Conservation (phyloP, 2,888 invertebrate genomes). For the Oscheius sp. region DNA sequence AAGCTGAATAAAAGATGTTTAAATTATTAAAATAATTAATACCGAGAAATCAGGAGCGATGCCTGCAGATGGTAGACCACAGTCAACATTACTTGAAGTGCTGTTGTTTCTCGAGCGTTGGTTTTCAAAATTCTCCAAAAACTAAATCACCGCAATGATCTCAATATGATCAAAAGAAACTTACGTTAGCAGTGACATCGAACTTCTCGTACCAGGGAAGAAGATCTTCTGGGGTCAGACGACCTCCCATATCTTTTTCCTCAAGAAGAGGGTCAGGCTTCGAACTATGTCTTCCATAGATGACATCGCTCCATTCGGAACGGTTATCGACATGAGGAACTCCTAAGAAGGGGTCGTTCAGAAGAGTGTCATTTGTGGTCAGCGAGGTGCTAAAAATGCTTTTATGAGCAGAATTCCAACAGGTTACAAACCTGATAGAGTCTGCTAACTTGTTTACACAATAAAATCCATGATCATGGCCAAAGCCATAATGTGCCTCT, state of each 20-base stretch:
- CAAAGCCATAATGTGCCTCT: background rate
- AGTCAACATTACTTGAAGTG: background rate
- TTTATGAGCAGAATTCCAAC: background rate
- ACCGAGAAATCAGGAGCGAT: conserved; percentile 11
- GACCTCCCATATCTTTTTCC: conserved; percentile 18
- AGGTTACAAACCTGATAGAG: background rate
- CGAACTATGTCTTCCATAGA: background rate
- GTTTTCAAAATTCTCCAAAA: conserved; percentile 4
- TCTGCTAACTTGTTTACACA: conserved; percentile 22
- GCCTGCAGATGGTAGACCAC: background rate
- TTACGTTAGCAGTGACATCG: conserved; percentile 15
- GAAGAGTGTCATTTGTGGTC: background rate
- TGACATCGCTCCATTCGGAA: conserved; percentile 12
- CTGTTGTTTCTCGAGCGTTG: conserved; percentile 8
- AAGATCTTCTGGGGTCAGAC: conserved; percentile 16
- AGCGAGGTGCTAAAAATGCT: background rate
- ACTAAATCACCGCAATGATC: background rate
- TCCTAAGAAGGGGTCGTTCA: conserved; percentile 24
- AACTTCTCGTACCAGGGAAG: conserved; percentile 27
- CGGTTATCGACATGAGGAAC: conserved; percentile 9
- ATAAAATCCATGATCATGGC: conserved; percentile 31
- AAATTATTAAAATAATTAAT: background rate
- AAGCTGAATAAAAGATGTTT: conserved; percentile 1
- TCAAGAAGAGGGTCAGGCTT: background rate
- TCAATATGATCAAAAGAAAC: conserved; percentile 6